phyloP scores from a whole-genome alignment of 2,888 invertebrate species.

The Periphyllus acericola region DNA sequence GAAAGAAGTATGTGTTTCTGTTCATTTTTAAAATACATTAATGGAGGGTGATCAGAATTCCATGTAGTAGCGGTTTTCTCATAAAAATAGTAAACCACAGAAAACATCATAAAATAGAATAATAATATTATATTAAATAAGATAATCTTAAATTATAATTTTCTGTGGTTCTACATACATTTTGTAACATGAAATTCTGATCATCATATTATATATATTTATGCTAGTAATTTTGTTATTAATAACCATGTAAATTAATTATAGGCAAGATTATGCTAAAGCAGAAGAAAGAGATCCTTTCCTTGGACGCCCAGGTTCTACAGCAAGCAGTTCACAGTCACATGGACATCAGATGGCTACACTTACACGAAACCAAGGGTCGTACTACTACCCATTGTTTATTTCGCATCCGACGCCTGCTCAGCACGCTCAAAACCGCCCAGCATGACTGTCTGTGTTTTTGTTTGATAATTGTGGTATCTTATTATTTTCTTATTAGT shows the following conservation, averaged over 20 bases:
- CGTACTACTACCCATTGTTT: slow-evolving; percentile 70
- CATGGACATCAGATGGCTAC: slow-evolving; percentile 63
- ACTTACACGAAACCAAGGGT: slow-evolving; percentile 75
- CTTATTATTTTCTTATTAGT: slow-evolving; percentile 59
- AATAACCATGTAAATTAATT: slow-evolving; percentile 65
- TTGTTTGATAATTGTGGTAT: slow-evolving; percentile 62
- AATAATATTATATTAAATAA: too few species aligned
- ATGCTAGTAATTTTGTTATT: background rate
- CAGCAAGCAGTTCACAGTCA: slow-evolving; percentile 73
- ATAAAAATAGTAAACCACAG: too few species aligned
- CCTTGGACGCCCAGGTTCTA: slow-evolving; percentile 73
- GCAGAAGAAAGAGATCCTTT: slow-evolving; percentile 87
- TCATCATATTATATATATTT: too few species aligned
- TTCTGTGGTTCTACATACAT: too few species aligned
- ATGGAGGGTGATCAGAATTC: too few species aligned
- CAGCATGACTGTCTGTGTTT: slow-evolving; percentile 63
- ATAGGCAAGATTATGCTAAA: slow-evolving; percentile 81
- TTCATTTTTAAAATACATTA: background rate
- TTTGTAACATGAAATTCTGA: too few species aligned
- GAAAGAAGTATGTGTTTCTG: slow-evolving; percentile 78
- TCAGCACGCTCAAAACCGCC: slow-evolving; percentile 62
- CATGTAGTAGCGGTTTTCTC: too few species aligned
- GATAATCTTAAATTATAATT: too few species aligned
- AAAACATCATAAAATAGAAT: too few species aligned
- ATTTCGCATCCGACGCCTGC: slow-evolving; percentile 63